A percentile compares a stretch with the other conserved stretches of the same genome.
Evolutionary conservation across 92 coral and sea anemone genomes (phyloP).

Genomic region (Epizoanthus illoricatus): DNA sequence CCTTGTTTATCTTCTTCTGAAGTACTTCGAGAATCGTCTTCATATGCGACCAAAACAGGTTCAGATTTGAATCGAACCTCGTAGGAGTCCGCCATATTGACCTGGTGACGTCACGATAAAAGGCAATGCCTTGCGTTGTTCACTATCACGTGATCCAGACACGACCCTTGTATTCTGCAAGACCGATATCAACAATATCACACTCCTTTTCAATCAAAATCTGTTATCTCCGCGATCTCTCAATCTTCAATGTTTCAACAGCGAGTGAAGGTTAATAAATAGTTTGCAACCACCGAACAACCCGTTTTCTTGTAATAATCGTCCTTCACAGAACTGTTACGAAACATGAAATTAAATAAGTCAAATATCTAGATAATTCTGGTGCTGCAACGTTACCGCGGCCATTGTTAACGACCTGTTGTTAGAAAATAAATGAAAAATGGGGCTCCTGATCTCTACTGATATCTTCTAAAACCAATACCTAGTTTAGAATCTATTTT

Average conservation of each 20-base stretch:
- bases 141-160: conserved; percentile 27
- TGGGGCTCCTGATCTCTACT: conserved; percentile 3
- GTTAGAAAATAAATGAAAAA: background rate
- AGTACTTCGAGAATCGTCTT: conserved; percentile 15
- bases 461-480: background rate
- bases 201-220: conserved; percentile 10
- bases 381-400: background rate
- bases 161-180: background rate
- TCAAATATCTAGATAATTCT: background rate
- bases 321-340: background rate
- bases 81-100: conserved; percentile 44
- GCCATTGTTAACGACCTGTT: background rate
- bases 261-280: background rate
- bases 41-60: conserved; percentile 37
- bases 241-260: background rate
- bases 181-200: conserved; percentile 38
- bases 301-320: background rate
- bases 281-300: background rate
- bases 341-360: background rate
- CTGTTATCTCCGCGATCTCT: background rate
- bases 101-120: conserved; percentile 45
- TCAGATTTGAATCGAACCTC: conserved; percentile 37
- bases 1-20: conserved; percentile 61
- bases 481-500: conserved; percentile 18
- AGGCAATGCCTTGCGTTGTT: conserved; percentile 39